phyloP scores from a whole-genome alignment of 2,113 vertebrate genomes.

The Hydrolagus affinis region DNA sequence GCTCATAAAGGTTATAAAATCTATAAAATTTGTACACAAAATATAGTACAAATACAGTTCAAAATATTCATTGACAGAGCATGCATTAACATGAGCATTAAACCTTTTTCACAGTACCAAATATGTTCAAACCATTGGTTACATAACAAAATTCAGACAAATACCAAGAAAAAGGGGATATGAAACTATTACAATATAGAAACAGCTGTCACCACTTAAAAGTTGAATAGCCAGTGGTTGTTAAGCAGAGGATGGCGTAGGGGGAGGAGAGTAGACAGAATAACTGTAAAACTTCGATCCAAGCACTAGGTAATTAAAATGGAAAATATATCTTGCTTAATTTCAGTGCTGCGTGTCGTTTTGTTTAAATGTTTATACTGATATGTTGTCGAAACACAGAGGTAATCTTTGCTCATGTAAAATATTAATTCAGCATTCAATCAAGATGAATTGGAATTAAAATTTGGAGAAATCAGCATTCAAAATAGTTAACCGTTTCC shows the following conservation, averaged over 20 bases:
- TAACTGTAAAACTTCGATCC: background rate
- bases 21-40: background rate
- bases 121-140: background rate
- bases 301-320: background rate
- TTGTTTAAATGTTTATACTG: background rate
- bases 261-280: background rate
- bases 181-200: background rate
- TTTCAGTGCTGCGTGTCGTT: background rate
- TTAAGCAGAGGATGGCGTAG: background rate
- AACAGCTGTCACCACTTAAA: background rate
- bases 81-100: background rate
- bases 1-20: background rate
- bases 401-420: background rate
- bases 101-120: background rate
- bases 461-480: background rate
- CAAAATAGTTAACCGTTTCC: background rate
- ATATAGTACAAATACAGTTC: background rate
- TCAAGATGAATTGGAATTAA: background rate
- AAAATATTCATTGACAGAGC: too few relatives aligned
- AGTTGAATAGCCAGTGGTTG: background rate
- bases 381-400: background rate
- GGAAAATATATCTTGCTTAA: background rate
- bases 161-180: background rate
- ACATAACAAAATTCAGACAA: slow-evolving; percentile 6
- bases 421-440: background rate